Percentiles rank a stretch among this genome's conserved stretches.
These are phyloP conservation scores for Gymnosoma rotundatum DNA, from an alignment of 2,888 invertebrate species.

Conservation along the genomic window DNA sequence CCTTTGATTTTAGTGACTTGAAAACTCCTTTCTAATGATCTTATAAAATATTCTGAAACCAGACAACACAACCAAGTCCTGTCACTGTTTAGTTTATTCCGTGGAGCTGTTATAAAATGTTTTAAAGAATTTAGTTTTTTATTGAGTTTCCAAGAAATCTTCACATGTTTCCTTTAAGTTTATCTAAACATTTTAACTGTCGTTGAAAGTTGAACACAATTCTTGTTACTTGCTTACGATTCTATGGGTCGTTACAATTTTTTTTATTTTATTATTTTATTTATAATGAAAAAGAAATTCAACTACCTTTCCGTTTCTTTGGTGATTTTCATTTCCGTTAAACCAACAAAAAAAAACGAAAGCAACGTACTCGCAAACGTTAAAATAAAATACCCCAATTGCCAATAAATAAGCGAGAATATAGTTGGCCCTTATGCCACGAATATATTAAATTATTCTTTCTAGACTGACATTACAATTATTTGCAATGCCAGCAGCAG, in stretches of 20 bases:
- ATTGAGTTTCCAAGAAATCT: too few species aligned
- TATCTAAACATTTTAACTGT: too few species aligned
- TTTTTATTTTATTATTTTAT: not conserved
- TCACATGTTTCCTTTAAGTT: too few species aligned
- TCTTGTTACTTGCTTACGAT: not conserved
- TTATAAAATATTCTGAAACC: too few species aligned
- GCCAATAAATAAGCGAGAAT: not conserved
- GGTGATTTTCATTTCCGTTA: conserved; percentile 58
- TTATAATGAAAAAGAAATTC: conserved; percentile 33
- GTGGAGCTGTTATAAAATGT: too few species aligned
- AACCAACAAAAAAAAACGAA: not conserved
- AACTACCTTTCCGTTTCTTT: conserved; percentile 67
- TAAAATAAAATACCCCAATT: conserved; percentile 24
- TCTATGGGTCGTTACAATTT: not conserved
- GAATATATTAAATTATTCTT: conserved; percentile 22
- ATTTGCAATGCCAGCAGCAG: conserved; percentile 59
- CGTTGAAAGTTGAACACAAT: not conserved
- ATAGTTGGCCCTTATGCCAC: not conserved
- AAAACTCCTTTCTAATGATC: too few species aligned
- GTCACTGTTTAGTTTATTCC: too few species aligned
- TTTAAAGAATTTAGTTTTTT: too few species aligned
- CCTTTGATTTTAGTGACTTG: too few species aligned
- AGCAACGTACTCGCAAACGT: not conserved
- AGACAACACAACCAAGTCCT: too few species aligned
- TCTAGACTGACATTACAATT: conserved; percentile 45